A percentile compares a stretch with the other conserved stretches of the same genome.
Conservation (phyloP, 2,113 vertebrate genomes). For the Onychostoma macrolepis region DNA sequence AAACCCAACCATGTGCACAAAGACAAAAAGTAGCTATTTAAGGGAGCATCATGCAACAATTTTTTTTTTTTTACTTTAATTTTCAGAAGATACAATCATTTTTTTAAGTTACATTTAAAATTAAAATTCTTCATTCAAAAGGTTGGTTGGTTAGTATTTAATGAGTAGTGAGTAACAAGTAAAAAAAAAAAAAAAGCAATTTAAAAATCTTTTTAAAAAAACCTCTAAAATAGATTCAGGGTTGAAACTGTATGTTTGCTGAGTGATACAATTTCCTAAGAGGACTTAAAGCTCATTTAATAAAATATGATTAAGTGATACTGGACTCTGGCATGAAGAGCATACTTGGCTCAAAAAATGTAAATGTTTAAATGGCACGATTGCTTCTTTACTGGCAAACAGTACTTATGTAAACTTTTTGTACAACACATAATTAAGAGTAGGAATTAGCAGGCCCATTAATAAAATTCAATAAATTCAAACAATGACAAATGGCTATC, state of each 20-base stretch:
- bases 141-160: not conserved
- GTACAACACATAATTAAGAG: not conserved
- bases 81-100: not conserved
- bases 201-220: no score
- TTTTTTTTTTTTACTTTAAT: not conserved
- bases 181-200: no score
- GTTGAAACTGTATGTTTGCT: no score
- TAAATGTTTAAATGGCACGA: not conserved
- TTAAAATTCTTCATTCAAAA: not conserved
- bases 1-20: not conserved
- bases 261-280: no score
- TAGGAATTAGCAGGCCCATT: not conserved
- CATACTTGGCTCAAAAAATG: no score
- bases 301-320: no score
- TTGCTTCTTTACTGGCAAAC: no score
- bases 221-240: no score
- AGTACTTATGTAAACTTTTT: conserved; percentile 4
- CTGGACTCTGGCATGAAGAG: no score
- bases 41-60: not conserved
- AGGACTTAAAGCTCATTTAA: no score
- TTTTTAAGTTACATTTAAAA: not conserved
- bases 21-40: not conserved
- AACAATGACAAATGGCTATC: not conserved
- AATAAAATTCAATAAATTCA: not conserved
- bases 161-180: no score